Conservation (phyloP, 23 tunicate species). For the Ciona savignyi region DNA sequence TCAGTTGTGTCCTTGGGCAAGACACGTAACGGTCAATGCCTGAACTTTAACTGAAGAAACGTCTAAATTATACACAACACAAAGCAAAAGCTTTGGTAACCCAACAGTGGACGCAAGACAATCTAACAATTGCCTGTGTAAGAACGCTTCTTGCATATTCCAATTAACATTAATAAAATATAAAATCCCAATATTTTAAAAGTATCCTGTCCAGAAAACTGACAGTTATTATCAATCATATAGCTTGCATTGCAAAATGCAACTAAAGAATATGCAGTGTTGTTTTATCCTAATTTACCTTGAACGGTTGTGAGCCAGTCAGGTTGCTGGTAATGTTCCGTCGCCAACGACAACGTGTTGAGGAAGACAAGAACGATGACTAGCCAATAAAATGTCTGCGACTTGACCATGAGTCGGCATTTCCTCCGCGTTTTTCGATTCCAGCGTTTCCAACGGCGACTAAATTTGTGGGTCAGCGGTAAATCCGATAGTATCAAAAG, state of each 20-base stretch:
- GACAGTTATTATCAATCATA: background rate
- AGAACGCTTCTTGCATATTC: too few species aligned
- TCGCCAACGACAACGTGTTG: slow-evolving; percentile 85
- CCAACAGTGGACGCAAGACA: too few species aligned
- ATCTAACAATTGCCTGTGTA: too few species aligned
- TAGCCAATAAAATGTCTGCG: slow-evolving; percentile 94
- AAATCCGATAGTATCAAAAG: too few species aligned
- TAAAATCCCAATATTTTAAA: background rate
- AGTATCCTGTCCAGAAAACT: too few species aligned
- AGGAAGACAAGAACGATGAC: slow-evolving; percentile 95
- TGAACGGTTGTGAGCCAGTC: slow-evolving; percentile 81
- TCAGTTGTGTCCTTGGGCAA: too few species aligned
- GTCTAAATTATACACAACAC: too few species aligned
- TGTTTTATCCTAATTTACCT: slow-evolving; percentile 72
- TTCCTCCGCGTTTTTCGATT: slow-evolving; percentile 58
- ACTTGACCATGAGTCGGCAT: slow-evolving; percentile 80
- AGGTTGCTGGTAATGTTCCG: slow-evolving; percentile 91
- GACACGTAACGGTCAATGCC: too few species aligned
- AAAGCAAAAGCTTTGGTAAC: too few species aligned
- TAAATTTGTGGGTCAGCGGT: slow-evolving; percentile 47
- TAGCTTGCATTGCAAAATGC: background rate
- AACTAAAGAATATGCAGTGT: slow-evolving; percentile 4
- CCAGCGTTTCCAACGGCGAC: slow-evolving; percentile 78
- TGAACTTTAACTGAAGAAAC: too few species aligned
- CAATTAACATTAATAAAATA: too few species aligned